Evolutionary conservation across 2,797 vertebrate genomes (phyloP).

Genomic region (Danio kyathit): DNA sequence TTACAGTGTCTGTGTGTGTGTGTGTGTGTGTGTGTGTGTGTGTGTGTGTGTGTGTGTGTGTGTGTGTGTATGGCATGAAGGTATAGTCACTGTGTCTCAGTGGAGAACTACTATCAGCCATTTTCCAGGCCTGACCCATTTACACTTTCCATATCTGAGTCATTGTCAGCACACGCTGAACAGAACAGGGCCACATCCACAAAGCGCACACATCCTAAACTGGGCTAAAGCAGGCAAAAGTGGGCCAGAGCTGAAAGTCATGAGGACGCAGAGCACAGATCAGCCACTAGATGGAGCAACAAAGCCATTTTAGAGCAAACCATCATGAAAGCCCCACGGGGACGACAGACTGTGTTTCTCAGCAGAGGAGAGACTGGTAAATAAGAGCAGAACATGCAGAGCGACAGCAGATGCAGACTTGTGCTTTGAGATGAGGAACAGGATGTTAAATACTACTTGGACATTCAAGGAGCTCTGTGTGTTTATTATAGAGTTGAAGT

Average conservation of each 20-base stretch:
- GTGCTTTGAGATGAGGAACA: background rate
- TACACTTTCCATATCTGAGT: slow-evolving; percentile 57
- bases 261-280: background rate
- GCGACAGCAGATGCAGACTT: slow-evolving; percentile 18
- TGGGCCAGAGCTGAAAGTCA: slow-evolving; percentile 53
- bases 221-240: slow-evolving; percentile 61
- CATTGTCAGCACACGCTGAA: slow-evolving; percentile 51
- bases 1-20: too few relatives aligned
- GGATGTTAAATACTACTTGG: background rate
- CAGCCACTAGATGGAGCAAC: slow-evolving; percentile 44
- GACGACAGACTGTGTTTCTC: slow-evolving; percentile 48
- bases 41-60: too few relatives aligned
- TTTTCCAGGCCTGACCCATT: slow-evolving; percentile 60
- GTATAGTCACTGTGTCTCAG: slow-evolving; percentile 28
- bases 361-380: slow-evolving; percentile 23
- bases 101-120: slow-evolving; percentile 19
- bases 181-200: slow-evolving; percentile 19
- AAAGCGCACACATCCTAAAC: slow-evolving; percentile 42
- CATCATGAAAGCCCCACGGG: background rate
- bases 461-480: background rate
- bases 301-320: background rate
- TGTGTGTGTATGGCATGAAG: background rate
- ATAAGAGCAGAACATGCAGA: slow-evolving; percentile 22
- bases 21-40: background rate
- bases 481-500: background rate